These are phyloP conservation scores for Acheta domesticus DNA, from an alignment of 2,888 invertebrate species.

Conservation along the genomic window DNA sequence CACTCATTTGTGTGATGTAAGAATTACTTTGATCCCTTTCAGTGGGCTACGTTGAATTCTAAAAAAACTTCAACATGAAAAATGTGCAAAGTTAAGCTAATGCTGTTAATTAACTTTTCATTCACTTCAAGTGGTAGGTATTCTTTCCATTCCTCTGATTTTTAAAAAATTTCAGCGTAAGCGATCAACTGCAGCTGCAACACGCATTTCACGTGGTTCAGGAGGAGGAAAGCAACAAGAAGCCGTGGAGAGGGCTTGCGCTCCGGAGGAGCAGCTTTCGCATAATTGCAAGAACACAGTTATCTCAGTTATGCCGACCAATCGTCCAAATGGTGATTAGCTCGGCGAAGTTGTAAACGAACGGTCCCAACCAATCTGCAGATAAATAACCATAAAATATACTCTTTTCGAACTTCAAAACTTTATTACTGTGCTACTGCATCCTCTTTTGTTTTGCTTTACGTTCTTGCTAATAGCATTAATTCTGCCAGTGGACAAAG, in stretches of 20 bases:
- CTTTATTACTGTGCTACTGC: not conserved
- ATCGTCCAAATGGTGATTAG: slow-evolving; percentile 6
- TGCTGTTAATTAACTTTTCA: too few relatives aligned
- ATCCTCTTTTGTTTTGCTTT: not conserved
- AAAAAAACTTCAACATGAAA: too few relatives aligned
- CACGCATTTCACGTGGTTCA: not conserved
- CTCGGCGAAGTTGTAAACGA: slow-evolving; percentile 1
- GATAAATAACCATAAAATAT: slow-evolving; percentile 18
- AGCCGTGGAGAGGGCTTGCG: not conserved
- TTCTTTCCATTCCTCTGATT: too few relatives aligned
- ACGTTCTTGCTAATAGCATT: not conserved
- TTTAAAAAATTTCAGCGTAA: too few relatives aligned
- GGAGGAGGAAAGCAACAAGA: not conserved
- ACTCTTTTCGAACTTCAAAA: not conserved
- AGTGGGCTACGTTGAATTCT: too few relatives aligned
- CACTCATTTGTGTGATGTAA: too few relatives aligned
- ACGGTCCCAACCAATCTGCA: not conserved
- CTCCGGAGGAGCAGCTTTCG: not conserved
- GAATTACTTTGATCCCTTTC: too few relatives aligned
- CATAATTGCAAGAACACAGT: not conserved
- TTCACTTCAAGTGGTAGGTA: too few relatives aligned
- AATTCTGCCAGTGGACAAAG: too few relatives aligned
- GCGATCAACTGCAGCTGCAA: not conserved
- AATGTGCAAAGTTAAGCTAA: too few relatives aligned
- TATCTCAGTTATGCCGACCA: not conserved